Base-by-base conservation (phyloP, 1,140 invertebrate species). In the Chironomus tepperi region DNA sequence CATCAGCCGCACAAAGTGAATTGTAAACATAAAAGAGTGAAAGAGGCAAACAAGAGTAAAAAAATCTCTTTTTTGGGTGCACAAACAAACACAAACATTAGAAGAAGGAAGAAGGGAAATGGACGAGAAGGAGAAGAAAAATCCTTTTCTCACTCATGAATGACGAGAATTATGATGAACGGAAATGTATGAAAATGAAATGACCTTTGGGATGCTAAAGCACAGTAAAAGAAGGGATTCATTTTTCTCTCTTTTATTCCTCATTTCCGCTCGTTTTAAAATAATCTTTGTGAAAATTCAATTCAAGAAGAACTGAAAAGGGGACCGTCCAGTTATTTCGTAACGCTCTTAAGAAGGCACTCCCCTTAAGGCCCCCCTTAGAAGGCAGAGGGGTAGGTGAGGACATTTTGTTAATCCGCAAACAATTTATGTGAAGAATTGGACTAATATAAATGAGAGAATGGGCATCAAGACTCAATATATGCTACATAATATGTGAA, bases 141-240 rank as follows among this genome's bases (percentile, higher is more conserved):
- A 57, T 57, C 47, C 47, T 57, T 57, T 57, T 57, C 9, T 15
- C 12, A 57, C 47, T 57, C 47, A 57, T 57, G 47, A 57, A 57
- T 57, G 47, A 57, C 47, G 47, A 57, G 47, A 57, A 57, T 57
- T 57, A 57, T 57, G 47, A 57, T 57, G 47, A 57, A 57, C 47
- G 47, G 47, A 57, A 57, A 57, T 57, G 47, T 57, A 57, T 57
- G 47, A 57, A 57, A 57, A 57, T 57, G 12, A 57, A 57, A 57
- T 57, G 12, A 57, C 47, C 47, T 57, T 57, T 57, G 47, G 47
- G 47, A 57, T 57, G 47, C 5, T 15, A 12, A 15, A 57, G n/a
- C 7, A 12, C 8, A 57, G 12, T 57, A 12, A 8, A 57, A 57
- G 15, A 47, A 57, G 10, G 47, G 47, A 12, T 57, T 9, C 43